Evolutionary conservation across 2,113 vertebrate genomes (phyloP).

Genomic region (Crocuta crocuta): DNA sequence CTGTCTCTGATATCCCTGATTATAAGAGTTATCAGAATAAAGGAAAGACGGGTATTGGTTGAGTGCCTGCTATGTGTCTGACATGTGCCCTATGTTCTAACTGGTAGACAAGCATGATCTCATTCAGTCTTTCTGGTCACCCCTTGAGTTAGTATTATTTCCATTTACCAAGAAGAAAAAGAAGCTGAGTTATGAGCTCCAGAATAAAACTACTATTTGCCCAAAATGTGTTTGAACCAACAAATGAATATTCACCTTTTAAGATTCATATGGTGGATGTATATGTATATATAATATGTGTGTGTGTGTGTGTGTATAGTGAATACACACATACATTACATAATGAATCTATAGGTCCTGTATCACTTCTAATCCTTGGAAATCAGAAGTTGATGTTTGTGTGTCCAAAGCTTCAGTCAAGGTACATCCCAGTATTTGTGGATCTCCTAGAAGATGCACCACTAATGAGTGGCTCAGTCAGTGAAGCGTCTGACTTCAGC

Average conservation of each 20-base stretch:
- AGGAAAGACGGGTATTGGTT: background rate
- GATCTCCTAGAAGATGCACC: accelerated
- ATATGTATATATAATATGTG: too few species aligned
- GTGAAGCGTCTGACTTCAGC: too few species aligned
- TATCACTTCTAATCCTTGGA: background rate
- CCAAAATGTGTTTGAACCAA: background rate
- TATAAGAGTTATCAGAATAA: constrained; percentile 36
- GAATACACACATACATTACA: too few species aligned
- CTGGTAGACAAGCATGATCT: too few species aligned
- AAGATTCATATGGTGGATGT: too few species aligned
- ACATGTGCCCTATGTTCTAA: background rate
- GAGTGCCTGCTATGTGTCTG: background rate
- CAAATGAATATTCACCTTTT: background rate
- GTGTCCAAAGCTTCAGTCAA: background rate
- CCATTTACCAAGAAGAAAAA: background rate
- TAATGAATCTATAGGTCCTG: background rate
- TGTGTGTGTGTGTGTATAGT: too few species aligned
- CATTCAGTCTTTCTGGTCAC: background rate
- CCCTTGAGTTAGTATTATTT: background rate
- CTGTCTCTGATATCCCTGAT: constrained; percentile 46
- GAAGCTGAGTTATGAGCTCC: background rate
- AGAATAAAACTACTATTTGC: background rate
- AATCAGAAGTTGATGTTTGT: background rate
- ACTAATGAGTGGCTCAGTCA: too few species aligned
- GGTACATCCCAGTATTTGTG: accelerated